A percentile compares a stretch with the other conserved stretches of the same genome.
Evolutionary conservation across 2,797 vertebrate species (phyloP).

Genomic region (Vultur gryphus): DNA sequence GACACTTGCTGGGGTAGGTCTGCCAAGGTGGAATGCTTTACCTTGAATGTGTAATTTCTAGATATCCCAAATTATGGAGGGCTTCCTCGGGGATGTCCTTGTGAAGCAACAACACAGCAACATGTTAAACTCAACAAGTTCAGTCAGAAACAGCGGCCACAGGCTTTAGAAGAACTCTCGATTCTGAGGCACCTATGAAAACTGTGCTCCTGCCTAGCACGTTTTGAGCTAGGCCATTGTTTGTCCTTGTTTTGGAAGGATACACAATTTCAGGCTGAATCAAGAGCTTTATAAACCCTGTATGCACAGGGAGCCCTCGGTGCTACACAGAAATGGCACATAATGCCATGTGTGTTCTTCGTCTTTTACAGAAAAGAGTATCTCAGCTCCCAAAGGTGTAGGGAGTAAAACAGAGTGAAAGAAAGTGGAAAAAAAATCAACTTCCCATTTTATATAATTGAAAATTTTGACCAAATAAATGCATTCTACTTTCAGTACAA

Average conservation of each 20-base stretch:
- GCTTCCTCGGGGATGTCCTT: background rate
- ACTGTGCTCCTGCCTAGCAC: background rate
- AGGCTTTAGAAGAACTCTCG: background rate
- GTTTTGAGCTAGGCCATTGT: background rate
- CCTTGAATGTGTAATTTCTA: background rate
- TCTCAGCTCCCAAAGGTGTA: background rate
- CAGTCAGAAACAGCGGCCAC: background rate
- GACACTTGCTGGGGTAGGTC: background rate
- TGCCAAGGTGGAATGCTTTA: background rate
- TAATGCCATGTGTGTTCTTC: background rate
- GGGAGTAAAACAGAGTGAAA: background rate
- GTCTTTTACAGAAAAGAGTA: background rate
- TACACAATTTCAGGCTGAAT: background rate
- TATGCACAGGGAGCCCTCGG: background rate
- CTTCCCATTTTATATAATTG: background rate
- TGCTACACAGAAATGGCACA: background rate
- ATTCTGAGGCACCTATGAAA: background rate
- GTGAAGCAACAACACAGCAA: background rate
- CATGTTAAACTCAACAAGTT: background rate
- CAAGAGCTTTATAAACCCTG: background rate
- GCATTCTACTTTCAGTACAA: background rate
- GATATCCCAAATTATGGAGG: background rate
- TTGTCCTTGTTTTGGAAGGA: background rate
- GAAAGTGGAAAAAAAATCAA: background rate
- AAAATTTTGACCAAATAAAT: background rate